Evolutionary conservation across 2,888 invertebrate genomes (phyloP), one percentile per base, ranked within the genome.

Genomic region (Thecophora atra): DNA sequence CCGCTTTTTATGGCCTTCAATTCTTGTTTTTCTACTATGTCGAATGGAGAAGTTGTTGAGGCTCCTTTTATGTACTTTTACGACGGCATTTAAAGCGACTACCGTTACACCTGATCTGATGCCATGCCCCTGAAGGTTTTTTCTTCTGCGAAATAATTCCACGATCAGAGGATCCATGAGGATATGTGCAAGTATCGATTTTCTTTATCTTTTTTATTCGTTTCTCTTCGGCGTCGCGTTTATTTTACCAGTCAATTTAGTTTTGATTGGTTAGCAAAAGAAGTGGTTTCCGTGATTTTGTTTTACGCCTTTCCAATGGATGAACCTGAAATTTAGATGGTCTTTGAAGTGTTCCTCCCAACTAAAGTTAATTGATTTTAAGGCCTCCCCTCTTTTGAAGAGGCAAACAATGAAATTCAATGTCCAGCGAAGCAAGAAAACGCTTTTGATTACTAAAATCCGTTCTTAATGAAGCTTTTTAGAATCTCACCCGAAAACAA

Each of bases 221-320:
- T 60, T 26, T 60, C 3, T n/a, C 30, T 26, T 63, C 26, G 65
- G 68, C 19, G 44, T n/a, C 21, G 58, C 28, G 63, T 70, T 62
- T 62, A 70, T 63, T 70, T 70, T 70, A 51, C 28, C 70, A 52
- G 62, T 62, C 70, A 70, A 70, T 70, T 70, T 63, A 70, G 15
- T 70, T 70, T 62, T 51, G 69, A 70, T 62, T 60, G 44, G 30
- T n/a, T 60, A 47, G 51, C 13, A 47, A 47, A 58, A 52, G 30
- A 51, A 60, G 60, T 51, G 62, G 62, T 62, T 62, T 21, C 19
- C 44, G 67, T 65, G 65, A 26, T 67, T 67, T 67, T 54, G 54
- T 52, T 54, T 67, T 56, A n/a, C 19, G 37, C 15, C 54, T 21
- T 37, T 54, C 5, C 21, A 30, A 54, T n/a, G 66, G 66, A 19